Evolutionary conservation across 2,113 vertebrate species (phyloP).

Genomic region (Phaethornis superciliosus): DNA sequence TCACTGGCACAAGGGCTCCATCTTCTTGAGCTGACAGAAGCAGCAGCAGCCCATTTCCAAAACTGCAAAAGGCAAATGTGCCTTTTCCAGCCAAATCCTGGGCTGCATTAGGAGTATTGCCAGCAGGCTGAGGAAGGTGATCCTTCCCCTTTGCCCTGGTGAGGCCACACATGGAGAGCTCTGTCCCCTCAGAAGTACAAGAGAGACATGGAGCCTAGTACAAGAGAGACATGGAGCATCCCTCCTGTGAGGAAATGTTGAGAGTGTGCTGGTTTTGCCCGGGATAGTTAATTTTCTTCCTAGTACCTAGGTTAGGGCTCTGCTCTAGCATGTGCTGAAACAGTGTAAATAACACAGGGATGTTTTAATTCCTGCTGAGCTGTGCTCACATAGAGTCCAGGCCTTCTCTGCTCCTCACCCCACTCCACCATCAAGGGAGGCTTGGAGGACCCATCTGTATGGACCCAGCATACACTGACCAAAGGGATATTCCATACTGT

Average conservation of each 20-base stretch:
- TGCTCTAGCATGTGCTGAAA: background rate
- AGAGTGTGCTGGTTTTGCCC: background rate
- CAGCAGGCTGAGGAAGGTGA: accelerated
- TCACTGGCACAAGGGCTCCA: background rate
- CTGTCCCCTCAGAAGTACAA: background rate
- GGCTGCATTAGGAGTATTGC: background rate
- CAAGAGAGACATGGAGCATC: background rate
- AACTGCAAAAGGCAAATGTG: background rate
- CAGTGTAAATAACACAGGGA: background rate
- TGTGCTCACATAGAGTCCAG: background rate
- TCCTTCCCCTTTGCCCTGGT: background rate
- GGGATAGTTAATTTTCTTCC: background rate
- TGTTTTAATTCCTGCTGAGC: background rate
- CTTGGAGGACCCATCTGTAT: background rate
- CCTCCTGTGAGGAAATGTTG: background rate
- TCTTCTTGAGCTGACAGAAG: background rate
- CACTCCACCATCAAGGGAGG: accelerated
- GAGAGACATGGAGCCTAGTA: background rate
- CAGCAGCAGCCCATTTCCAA: background rate
- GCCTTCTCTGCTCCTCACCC: background rate
- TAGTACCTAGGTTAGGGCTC: accelerated
- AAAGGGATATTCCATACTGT: background rate
- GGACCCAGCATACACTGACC: background rate
- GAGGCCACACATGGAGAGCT: background rate
- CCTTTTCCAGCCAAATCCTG: background rate